These are phyloP conservation scores for Aurelia aurita DNA, from an alignment of 30 jellyfish, hydroid and myxozoan genomes.

Conservation along the genomic window DNA sequence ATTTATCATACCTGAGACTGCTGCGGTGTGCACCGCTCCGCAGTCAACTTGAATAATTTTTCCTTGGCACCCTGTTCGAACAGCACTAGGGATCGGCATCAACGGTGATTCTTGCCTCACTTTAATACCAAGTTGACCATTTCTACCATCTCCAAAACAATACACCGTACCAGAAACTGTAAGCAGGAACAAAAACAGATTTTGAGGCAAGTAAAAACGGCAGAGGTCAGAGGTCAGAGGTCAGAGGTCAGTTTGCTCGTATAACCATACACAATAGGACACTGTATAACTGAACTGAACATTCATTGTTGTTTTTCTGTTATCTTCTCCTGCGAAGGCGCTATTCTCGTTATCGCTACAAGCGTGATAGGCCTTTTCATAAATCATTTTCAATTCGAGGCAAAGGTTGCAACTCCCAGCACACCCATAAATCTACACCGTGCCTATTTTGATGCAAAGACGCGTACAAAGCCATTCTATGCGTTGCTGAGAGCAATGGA, in stretches of 20 bases:
- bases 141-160: slow-evolving; percentile 93
- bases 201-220: too few species aligned
- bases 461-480: background rate
- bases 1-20: slow-evolving; percentile 78
- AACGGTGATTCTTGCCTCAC: slow-evolving; percentile 65
- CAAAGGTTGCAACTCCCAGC: background rate
- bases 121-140: slow-evolving; percentile 96
- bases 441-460: background rate
- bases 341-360: too few species aligned
- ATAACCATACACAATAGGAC: too few species aligned
- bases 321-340: too few species aligned
- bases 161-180: slow-evolving; percentile 85
- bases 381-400: background rate
- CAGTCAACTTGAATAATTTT: slow-evolving; percentile 80
- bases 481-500: too few species aligned
- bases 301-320: too few species aligned
- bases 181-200: too few species aligned
- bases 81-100: slow-evolving; percentile 82
- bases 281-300: too few species aligned
- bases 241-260: too few species aligned
- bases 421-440: background rate
- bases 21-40: slow-evolving; percentile 97
- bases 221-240: too few species aligned
- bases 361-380: too few species aligned
- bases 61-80: slow-evolving; percentile 64